Conservation (phyloP, 2,888 invertebrate genomes). For the Luperina testacea region DNA sequence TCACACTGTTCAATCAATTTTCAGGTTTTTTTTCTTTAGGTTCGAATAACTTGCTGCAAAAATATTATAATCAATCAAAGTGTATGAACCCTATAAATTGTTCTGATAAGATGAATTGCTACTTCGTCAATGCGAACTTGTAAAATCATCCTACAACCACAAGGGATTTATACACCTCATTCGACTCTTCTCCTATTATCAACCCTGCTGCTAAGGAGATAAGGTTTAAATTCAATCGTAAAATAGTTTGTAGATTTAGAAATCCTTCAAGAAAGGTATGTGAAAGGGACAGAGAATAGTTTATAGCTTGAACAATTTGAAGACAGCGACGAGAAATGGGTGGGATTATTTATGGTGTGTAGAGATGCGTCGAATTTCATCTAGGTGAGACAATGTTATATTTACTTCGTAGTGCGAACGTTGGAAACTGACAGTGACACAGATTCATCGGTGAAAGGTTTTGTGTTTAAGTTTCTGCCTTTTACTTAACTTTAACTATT, state of each 20-base stretch:
- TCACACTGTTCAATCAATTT: not conserved
- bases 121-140: conserved; percentile 42
- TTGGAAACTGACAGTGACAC: not conserved
- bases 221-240: conserved; percentile 25
- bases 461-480: not conserved
- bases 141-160: conserved; percentile 56
- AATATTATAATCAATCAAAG: conserved; percentile 53
- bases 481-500: not conserved
- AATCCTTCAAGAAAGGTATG: conserved; percentile 26
- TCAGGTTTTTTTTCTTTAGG: not conserved
- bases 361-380: conserved; percentile 25
- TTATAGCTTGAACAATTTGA: conserved; percentile 37
- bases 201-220: not conserved
- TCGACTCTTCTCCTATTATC: not conserved
- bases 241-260: conserved; percentile 7
- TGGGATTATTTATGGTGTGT: conserved; percentile 27
- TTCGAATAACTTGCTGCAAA: not conserved
- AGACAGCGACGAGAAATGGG: conserved; percentile 39
- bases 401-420: not conserved
- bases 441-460: conserved; percentile 13
- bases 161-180: conserved; percentile 37
- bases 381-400: not conserved
- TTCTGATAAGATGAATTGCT: conserved; percentile 47
- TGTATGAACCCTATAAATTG: conserved; percentile 38
- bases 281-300: conserved; percentile 31